phyloP scores from a whole-genome alignment of 2,797 vertebrate genomes.

The Varecia variegata region DNA sequence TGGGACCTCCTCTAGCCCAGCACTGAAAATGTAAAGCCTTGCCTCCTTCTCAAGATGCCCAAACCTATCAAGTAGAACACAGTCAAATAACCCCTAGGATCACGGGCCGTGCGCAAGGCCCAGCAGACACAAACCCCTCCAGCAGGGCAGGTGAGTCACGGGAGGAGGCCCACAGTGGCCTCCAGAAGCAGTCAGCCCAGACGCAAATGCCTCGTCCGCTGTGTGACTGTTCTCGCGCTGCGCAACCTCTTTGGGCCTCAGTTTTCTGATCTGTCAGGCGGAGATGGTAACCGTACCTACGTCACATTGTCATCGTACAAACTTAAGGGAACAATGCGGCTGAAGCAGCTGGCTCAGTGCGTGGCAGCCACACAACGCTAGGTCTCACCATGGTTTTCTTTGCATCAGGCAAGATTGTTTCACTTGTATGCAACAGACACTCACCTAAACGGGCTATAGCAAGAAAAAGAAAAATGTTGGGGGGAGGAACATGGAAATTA shows the following conservation, averaged over 20 bases:
- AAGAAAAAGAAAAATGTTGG: not conserved
- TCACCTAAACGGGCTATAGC: not conserved
- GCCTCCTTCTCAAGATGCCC: not conserved
- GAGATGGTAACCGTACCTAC: not conserved
- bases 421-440: not conserved
- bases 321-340: not conserved
- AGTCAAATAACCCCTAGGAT: not conserved
- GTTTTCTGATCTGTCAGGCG: not conserved
- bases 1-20: not conserved
- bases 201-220: not conserved
- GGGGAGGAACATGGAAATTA: not conserved
- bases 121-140: not conserved
- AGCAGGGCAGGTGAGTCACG: not conserved
- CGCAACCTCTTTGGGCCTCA: not conserved
- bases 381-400: not conserved
- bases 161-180: not conserved
- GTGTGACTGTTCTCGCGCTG: too few relatives aligned
- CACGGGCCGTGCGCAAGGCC: rapidly evolving
- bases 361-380: not conserved
- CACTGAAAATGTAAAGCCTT: not conserved
- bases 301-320: not conserved
- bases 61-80: not conserved
- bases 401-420: not conserved
- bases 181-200: not conserved
- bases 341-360: not conserved